Conservation (phyloP, 2,888 invertebrate genomes). For the Spialia ferax region DNA sequence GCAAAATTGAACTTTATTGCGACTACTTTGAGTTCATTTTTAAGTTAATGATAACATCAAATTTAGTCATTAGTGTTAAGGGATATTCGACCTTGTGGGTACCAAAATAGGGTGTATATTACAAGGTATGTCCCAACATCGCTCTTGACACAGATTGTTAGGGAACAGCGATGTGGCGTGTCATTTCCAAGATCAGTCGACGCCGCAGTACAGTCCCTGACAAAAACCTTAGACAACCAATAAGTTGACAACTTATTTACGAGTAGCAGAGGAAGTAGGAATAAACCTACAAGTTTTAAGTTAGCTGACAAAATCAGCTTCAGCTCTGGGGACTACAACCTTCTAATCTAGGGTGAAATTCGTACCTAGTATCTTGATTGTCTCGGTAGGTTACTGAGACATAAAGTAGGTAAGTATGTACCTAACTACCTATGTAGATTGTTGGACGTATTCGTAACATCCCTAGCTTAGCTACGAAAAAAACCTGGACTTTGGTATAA, state of each 20-base stretch:
- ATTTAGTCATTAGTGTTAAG: not conserved
- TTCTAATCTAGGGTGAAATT: too few relatives aligned
- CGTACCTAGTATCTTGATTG: too few relatives aligned
- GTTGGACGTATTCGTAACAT: too few relatives aligned
- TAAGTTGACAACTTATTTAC: not conserved
- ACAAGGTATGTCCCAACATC: slow-evolving; percentile 38
- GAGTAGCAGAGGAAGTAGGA: not conserved
- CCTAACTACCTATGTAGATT: too few relatives aligned
- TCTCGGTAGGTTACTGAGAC: too few relatives aligned
- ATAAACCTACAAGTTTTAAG: too few relatives aligned
- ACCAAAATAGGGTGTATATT: slow-evolving; percentile 41
- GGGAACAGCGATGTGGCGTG: slow-evolving; percentile 68
- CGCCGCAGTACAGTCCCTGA: slow-evolving; percentile 40
- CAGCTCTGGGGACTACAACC: too few relatives aligned
- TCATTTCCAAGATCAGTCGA: slow-evolving; percentile 62
- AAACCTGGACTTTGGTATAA: too few relatives aligned
- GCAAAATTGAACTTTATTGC: slow-evolving; percentile 9
- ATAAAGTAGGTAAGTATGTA: too few relatives aligned
- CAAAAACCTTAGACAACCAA: slow-evolving; percentile 5
- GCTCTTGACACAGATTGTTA: slow-evolving; percentile 77
- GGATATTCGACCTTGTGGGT: slow-evolving; percentile 10
- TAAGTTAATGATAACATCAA: not conserved
- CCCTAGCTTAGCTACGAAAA: too few relatives aligned
- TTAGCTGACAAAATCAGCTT: too few relatives aligned
- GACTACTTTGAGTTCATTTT: not conserved